Conservation (phyloP, 1,140 invertebrate genomes). For the Meloidogyne hapla region DNA sequence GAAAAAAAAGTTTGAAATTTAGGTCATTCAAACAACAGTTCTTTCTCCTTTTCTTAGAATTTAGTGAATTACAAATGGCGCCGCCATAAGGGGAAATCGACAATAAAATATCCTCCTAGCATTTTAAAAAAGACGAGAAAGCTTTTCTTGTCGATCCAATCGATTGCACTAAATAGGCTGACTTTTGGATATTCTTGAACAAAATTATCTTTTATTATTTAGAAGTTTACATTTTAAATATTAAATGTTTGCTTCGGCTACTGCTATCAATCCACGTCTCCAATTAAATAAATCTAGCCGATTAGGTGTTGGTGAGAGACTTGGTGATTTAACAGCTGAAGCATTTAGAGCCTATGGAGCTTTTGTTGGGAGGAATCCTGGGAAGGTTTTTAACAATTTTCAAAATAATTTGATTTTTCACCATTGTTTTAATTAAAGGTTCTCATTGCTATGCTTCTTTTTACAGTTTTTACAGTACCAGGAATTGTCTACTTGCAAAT, state of each 20-base stretch:
- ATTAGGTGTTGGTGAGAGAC: constrained; percentile 34
- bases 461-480: constrained; percentile 51
- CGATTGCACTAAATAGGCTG: neutral
- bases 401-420: too few species aligned
- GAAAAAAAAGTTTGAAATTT: neutral
- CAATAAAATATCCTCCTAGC: neutral
- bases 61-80: neutral
- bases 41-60: neutral
- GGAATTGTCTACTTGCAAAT: constrained; percentile 55
- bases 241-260: constrained; percentile 1
- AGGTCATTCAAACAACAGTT: neutral
- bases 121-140: neutral
- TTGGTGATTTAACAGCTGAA: constrained; percentile 42
- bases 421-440: neutral
- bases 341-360: constrained; percentile 41
- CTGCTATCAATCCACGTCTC: constrained; percentile 8
- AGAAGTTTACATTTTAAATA: neutral
- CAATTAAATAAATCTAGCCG: constrained; percentile 10
- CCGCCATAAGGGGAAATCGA: neutral
- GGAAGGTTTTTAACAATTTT: constrained; percentile 34
- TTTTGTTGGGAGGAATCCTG: constrained; percentile 51
- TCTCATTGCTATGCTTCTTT: constrained; percentile 40
- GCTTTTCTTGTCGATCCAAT: neutral
- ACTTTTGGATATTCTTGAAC: too few species aligned
- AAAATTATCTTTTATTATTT: neutral